Conservation (phyloP, 2,888 invertebrate genomes). For the Caenorhabditis wallacei region DNA sequence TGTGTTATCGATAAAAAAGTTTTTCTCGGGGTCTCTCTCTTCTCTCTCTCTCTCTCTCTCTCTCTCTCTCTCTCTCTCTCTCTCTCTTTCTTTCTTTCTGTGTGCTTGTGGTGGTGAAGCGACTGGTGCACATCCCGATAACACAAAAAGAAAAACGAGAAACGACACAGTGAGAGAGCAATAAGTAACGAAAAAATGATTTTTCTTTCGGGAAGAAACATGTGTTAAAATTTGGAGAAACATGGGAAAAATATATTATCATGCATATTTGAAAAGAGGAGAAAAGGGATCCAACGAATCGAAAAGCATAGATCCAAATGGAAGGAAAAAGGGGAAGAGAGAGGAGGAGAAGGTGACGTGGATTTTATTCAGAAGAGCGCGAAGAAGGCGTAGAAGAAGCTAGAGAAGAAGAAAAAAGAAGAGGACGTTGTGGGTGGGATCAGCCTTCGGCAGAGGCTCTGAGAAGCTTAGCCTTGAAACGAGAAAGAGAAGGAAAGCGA, state of each 20-base stretch:
- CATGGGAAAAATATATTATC: constrained; percentile 14
- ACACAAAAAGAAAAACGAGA: constrained; percentile 16
- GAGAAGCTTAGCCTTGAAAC: constrained; percentile 38
- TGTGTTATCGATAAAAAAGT: constrained; percentile 63
- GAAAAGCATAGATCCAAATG: constrained; percentile 1
- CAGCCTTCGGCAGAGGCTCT: constrained; percentile 22
- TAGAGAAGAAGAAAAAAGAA: constrained; percentile 25
- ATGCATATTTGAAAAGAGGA: neutral
- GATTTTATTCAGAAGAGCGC: constrained; percentile 18
- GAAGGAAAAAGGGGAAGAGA: neutral
- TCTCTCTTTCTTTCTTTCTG: neutral
- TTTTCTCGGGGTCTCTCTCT: constrained; percentile 25
- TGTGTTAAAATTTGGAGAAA: constrained; percentile 19
- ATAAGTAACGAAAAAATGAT: neutral
- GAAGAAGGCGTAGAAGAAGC: constrained; percentile 4
- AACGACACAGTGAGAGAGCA: neutral
- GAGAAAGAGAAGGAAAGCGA: neutral
- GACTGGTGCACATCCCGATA: constrained; percentile 13
- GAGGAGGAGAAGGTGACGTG: constrained; percentile 50
- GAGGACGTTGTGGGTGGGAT: constrained; percentile 57
- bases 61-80: too few species aligned
- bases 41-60: neutral
- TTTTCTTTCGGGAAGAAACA: neutral
- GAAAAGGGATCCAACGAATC: neutral
- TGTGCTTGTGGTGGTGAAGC: neutral